Percentiles rank a stretch among this genome's conserved stretches.
Evolutionary conservation across 2,888 invertebrate species (phyloP).

Genomic region (Norana najaformis): DNA sequence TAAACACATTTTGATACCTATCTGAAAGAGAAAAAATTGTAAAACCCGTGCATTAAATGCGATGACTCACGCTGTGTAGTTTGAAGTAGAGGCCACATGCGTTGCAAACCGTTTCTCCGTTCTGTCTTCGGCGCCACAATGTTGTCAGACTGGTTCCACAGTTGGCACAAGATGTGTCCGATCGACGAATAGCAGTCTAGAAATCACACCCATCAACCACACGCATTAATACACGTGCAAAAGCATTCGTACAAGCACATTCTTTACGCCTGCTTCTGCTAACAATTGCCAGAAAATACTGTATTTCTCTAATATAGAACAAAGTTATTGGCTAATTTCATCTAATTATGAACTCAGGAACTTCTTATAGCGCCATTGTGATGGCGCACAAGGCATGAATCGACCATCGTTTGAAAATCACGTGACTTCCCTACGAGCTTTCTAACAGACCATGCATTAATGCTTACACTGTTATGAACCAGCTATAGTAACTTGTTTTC

Average conservation of each 20-base stretch:
- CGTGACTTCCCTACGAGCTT: too few species aligned
- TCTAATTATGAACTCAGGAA: too few species aligned
- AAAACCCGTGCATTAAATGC: too few species aligned
- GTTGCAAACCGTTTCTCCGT: conserved; percentile 15
- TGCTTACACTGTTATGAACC: too few species aligned
- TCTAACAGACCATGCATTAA: too few species aligned
- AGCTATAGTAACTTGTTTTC: too few species aligned
- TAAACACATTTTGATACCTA: too few species aligned
- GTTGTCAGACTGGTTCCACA: conserved; percentile 20
- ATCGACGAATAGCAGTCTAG: neutral
- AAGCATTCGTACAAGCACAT: neutral
- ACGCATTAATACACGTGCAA: neutral
- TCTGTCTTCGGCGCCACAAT: conserved; percentile 7
- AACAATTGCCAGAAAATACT: neutral
- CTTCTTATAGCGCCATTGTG: too few species aligned
- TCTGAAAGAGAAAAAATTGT: neutral
- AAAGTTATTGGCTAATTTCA: too few species aligned
- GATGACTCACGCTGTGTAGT: conserved; percentile 14
- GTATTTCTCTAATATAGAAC: neutral
- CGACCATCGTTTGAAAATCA: too few species aligned
- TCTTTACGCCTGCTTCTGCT: neutral
- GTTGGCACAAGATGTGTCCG: conserved; percentile 2
- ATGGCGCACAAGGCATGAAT: too few species aligned
- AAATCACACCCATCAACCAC: neutral
- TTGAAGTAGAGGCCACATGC: conserved; percentile 21